A percentile compares a stretch with the other conserved stretches of the same genome.
phyloP scores from a whole-genome alignment of 2,888 invertebrate species.

The Apotomis turbidana region DNA sequence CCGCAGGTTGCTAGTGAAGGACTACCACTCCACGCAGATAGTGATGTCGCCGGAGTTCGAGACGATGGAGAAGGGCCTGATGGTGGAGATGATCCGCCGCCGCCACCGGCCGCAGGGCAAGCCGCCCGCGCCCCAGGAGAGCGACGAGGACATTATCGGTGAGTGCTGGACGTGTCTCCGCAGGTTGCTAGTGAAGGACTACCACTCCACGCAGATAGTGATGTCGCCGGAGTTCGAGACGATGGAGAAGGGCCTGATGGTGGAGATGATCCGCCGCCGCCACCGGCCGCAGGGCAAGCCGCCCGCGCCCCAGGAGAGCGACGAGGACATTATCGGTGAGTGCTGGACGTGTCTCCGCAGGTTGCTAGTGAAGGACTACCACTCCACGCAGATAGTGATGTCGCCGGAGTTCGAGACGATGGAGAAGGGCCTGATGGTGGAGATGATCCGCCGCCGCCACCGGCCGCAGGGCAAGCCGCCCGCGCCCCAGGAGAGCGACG shows the following conservation, averaged over 20 bases:
- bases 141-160: constrained; percentile 76
- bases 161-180: neutral
- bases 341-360: too few relatives aligned
- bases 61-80: constrained; percentile 91
- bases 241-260: constrained; percentile 93
- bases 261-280: constrained; percentile 94
- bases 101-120: constrained; percentile 89
- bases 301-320: constrained; percentile 67
- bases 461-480: constrained; percentile 85
- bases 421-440: constrained; percentile 95
- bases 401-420: constrained; percentile 88
- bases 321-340: constrained; percentile 72
- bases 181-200: neutral
- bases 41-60: constrained; percentile 80
- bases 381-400: constrained; percentile 68
- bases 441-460: constrained; percentile 93
- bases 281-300: constrained; percentile 87
- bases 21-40: constrained; percentile 56
- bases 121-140: constrained; percentile 65
- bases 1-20: constrained; percentile 86
- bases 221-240: constrained; percentile 86
- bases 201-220: constrained; percentile 68
- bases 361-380: neutral
- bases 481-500: constrained; percentile 75
- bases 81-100: constrained; percentile 96